Percentiles rank a stretch among this genome's conserved stretches.
Evolutionary conservation across 2,797 vertebrate genomes (phyloP).

Genomic region (Borostomias antarcticus): DNA sequence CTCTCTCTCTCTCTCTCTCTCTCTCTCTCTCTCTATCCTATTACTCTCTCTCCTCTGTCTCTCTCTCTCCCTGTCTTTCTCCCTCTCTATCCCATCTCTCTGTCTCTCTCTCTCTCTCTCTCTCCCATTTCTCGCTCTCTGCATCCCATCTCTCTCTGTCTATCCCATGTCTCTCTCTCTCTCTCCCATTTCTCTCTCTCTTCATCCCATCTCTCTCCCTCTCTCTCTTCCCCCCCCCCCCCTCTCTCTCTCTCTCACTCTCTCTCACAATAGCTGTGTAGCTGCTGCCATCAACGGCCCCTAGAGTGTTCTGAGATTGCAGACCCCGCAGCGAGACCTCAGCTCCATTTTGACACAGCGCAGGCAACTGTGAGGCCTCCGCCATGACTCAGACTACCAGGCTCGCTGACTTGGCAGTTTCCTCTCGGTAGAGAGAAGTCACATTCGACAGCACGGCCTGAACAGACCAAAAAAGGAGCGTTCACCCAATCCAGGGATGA

Average conservation of each 20-base stretch:
- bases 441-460: background rate
- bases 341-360: background rate
- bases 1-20: too few species aligned
- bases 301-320: background rate
- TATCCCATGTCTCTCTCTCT: too few species aligned
- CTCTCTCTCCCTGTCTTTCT: background rate
- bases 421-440: conserved; percentile 20
- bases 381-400: conserved; percentile 5
- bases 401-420: conserved; percentile 39
- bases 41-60: conserved; percentile 18
- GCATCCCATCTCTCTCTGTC: too few species aligned
- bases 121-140: background rate
- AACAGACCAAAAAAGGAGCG: conserved; percentile 36
- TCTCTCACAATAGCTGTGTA: background rate
- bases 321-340: background rate
- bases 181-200: conserved; percentile 31
- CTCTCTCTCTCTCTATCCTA: too few species aligned
- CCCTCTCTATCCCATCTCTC: background rate
- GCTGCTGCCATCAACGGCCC: background rate
- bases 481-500: background rate
- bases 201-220: too few species aligned
- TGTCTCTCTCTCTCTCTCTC: background rate
- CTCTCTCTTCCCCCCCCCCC: background rate
- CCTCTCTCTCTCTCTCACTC: background rate
- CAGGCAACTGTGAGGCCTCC: conserved; percentile 1